Percentiles rank a stretch among this genome's conserved stretches.
Conservation (phyloP, 2,797 vertebrate species). For the Tenualosa ilisha region DNA sequence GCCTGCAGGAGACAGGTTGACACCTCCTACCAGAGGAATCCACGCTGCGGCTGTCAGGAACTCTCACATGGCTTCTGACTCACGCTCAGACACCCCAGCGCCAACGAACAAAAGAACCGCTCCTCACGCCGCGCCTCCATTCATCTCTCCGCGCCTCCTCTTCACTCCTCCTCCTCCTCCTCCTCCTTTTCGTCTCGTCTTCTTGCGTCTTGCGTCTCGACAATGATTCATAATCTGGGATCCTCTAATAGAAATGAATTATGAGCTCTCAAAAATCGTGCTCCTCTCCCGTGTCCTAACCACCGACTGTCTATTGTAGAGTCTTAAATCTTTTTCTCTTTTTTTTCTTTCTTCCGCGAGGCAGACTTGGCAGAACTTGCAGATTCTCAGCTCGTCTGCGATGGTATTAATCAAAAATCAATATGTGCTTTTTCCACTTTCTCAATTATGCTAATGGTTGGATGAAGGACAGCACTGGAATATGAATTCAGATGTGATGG, state of each 20-base stretch:
- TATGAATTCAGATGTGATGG: background rate
- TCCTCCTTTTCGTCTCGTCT: background rate
- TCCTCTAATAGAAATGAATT: slow-evolving; percentile 50
- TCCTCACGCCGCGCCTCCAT: background rate
- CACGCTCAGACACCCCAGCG: slow-evolving; percentile 4
- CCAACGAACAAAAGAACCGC: background rate
- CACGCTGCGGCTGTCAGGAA: slow-evolving; percentile 49
- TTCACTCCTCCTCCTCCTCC: background rate
- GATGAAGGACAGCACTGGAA: background rate
- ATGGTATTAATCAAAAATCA: slow-evolving; percentile 24
- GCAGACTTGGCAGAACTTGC: slow-evolving; percentile 6
- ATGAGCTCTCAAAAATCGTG: slow-evolving; percentile 41
- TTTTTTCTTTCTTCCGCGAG: background rate
- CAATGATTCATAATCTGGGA: slow-evolving; percentile 42
- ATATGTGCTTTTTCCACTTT: slow-evolving; percentile 24
- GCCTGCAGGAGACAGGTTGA: slow-evolving; percentile 55
- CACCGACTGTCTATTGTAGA: background rate
- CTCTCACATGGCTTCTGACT: slow-evolving; percentile 10
- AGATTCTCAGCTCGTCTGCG: background rate
- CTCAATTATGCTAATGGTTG: slow-evolving; percentile 13
- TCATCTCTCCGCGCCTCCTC: background rate
- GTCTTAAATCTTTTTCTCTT: slow-evolving; percentile 3
- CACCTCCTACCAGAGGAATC: slow-evolving; percentile 52
- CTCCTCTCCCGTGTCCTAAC: slow-evolving; percentile 29
- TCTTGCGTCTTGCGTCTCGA: slow-evolving; percentile 22